Evolutionary conservation across 1,140 invertebrate genomes (phyloP).

Genomic region (Oppia nitens): DNA sequence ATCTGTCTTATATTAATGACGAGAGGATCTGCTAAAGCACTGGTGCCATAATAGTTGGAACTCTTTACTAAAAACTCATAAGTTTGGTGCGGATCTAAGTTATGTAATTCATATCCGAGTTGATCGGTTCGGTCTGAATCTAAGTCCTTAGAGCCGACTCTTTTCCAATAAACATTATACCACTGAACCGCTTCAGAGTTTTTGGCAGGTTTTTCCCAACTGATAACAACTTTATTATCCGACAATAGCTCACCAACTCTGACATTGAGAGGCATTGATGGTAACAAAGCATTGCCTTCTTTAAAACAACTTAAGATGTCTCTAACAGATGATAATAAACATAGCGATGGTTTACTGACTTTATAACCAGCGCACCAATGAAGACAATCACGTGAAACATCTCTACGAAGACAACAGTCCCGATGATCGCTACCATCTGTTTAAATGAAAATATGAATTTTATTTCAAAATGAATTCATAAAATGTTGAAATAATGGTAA

Average conservation of each 20-base stretch:
- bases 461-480: slow-evolving; percentile 32
- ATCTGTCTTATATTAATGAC: slow-evolving; percentile 37
- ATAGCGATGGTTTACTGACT: slow-evolving; percentile 41
- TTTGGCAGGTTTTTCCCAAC: slow-evolving; percentile 57
- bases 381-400: slow-evolving; percentile 51
- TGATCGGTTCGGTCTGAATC: slow-evolving; percentile 44
- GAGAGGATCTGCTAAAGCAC: slow-evolving; percentile 48
- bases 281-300: slow-evolving; percentile 50
- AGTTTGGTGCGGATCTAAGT: slow-evolving; percentile 46
- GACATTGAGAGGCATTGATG: slow-evolving; percentile 55
- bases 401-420: slow-evolving; percentile 51
- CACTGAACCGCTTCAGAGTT: slow-evolving; percentile 63
- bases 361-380: slow-evolving; percentile 58
- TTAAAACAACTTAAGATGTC: slow-evolving; percentile 60
- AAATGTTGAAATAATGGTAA: slow-evolving; percentile 35
- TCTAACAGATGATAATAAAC: slow-evolving; percentile 49
- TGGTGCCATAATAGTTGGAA: slow-evolving; percentile 57
- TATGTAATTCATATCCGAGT: slow-evolving; percentile 44
- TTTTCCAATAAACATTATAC: slow-evolving; percentile 36
- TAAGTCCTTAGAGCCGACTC: slow-evolving; percentile 27
- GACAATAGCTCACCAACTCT: slow-evolving; percentile 40
- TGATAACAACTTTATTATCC: slow-evolving; percentile 31
- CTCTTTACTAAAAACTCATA: slow-evolving; percentile 66
- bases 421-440: slow-evolving; percentile 55
- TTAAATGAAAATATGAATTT: slow-evolving; percentile 14